A percentile compares a stretch with the other conserved stretches of the same genome.
Evolutionary conservation across 2,113 vertebrate species (phyloP).

Genomic region (Callopanchax toddi): DNA sequence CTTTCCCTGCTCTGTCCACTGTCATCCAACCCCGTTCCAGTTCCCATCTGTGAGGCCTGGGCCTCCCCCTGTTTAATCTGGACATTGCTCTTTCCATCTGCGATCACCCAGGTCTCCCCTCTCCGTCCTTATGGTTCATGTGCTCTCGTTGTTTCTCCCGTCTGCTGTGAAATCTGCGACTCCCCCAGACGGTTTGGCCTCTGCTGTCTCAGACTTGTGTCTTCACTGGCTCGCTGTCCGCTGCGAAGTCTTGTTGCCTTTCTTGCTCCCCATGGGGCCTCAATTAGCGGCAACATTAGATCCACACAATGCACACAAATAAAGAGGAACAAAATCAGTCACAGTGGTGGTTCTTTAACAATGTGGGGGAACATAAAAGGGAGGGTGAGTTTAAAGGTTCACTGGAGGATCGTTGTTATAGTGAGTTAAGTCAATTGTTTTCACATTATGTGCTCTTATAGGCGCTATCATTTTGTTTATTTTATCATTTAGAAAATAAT

Average conservation of each 20-base stretch:
- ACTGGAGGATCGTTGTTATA: constrained; percentile 10
- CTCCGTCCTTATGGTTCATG: constrained; percentile 58
- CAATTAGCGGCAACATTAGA: constrained; percentile 38
- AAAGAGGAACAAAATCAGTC: not conserved
- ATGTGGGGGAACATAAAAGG: constrained; percentile 6
- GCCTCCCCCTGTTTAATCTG: constrained; percentile 50
- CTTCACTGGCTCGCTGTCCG: constrained; percentile 50
- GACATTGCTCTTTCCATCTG: constrained; percentile 62
- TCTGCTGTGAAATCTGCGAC: constrained; percentile 58
- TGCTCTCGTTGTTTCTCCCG: constrained; percentile 47
- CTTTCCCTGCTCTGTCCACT: constrained; percentile 7
- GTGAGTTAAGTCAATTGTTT: not conserved
- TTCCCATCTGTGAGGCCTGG: constrained; percentile 32
- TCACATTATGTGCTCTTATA: not conserved
- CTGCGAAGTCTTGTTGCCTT: constrained; percentile 35
- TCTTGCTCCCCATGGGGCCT: constrained; percentile 39
- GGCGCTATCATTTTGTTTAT: not conserved
- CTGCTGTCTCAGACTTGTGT: constrained; percentile 30
- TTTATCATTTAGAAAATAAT: not conserved
- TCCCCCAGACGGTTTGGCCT: constrained; percentile 45
- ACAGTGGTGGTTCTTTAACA: not conserved
- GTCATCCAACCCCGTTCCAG: constrained; percentile 23
- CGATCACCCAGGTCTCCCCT: constrained; percentile 37
- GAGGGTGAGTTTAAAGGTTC: constrained; percentile 1
- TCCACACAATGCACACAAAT: constrained; percentile 18